Evolutionary conservation across 1,140 invertebrate genomes (phyloP), one percentile per base, ranked within the genome.

Genomic region (Frieseomelitta varia): DNA sequence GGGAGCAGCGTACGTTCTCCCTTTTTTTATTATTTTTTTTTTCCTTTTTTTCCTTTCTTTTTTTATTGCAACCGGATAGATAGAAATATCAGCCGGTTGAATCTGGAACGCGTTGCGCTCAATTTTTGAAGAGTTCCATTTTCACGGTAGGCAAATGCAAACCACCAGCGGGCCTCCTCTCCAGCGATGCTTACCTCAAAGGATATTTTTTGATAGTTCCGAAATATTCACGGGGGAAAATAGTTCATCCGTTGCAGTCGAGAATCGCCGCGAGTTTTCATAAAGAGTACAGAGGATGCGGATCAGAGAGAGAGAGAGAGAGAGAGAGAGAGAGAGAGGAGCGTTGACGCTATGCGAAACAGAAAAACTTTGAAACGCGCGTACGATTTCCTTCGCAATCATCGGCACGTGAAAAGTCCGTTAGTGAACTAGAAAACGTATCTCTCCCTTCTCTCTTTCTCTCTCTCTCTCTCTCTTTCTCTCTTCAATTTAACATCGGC

Each of bases 51-150:
- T 24, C 0, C 17, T 30, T 24, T 30, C 14, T n/a, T 14, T 21
- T 21, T 39, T 21, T 47, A 75, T 65, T 19, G 58, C 47, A 51
- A 75, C 71, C 15, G 61, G 58, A 55, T 56, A 67, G 39, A 65
- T 56, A 67, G 39, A 65, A 65, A 39, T 75, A 74, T 55, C 71
- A 75, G 56, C 47, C 19, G 19, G 58, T 67, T 81, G 72, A 81
- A 81, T 81, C 72, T 81, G 51, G 61, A 74, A 34, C 69, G 56
- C 56, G 56, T 63, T 39, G 21, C 79, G 58, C 71, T 55, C 58
- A 81, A 75, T 75, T 81, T 81, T 81, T 75, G 79, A 81, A 75
- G 71, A 55, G 71, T 75, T 65, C 79, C 58, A 74, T 73, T 75
- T 81, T 67, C 56, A 30, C 71, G 30, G 30, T 67, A 65, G 27